Evolutionary conservation across 2,888 invertebrate genomes (phyloP).

Genomic region (Lasioglossum morio): DNA sequence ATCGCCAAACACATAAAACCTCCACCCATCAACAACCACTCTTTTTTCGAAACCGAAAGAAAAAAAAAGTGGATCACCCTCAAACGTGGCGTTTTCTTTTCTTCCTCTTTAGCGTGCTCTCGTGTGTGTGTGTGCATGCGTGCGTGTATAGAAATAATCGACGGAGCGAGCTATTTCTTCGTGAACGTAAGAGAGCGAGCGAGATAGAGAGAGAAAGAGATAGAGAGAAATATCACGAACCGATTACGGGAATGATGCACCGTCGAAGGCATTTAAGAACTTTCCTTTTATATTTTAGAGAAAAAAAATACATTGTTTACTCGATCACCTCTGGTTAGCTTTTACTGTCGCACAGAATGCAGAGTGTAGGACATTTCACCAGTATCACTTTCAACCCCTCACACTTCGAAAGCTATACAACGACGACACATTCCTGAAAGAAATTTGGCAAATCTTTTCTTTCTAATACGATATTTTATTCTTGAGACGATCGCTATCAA

Average conservation of each 20-base stretch:
- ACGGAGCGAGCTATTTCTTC: constrained; percentile 65
- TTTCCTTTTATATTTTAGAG: not conserved
- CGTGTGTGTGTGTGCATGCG: constrained; percentile 62
- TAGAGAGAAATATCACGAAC: constrained; percentile 27
- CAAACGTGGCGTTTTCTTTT: constrained; percentile 61
- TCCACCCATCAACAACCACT: not conserved
- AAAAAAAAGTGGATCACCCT: constrained; percentile 23
- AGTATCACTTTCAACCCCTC: constrained; percentile 19
- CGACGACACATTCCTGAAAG: constrained; percentile 5
- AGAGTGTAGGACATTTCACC: constrained; percentile 12
- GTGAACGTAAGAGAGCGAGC: constrained; percentile 52
- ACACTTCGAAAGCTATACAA: constrained; percentile 1
- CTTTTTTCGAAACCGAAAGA: not conserved
- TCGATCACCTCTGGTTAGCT: not conserved
- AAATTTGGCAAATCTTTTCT: not conserved
- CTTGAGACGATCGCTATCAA: not conserved
- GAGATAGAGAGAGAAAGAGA: constrained; percentile 3
- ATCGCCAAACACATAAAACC: constrained; percentile 17
- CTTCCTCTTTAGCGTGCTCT: constrained; percentile 66
- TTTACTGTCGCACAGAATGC: constrained; percentile 9
- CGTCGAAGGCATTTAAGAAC: constrained; percentile 28
- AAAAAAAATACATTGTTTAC: not conserved
- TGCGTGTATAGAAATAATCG: constrained; percentile 69
- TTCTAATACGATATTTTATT: not conserved
- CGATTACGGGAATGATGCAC: constrained; percentile 65